Evolutionary conservation across 2,797 vertebrate species (phyloP).

Genomic region (Cossypha polioptera): DNA sequence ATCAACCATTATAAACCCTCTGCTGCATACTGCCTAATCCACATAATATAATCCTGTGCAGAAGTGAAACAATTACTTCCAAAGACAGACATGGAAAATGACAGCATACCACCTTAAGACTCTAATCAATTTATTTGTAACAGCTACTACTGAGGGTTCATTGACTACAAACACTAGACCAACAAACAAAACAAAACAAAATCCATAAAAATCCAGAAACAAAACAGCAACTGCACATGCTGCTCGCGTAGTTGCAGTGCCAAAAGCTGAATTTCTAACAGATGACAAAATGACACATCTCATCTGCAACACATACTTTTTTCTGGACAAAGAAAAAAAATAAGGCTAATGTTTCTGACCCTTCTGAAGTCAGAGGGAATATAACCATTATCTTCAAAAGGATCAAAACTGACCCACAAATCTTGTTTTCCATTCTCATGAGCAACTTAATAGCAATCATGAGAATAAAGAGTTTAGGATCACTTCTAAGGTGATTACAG

Average conservation of each 20-base stretch:
- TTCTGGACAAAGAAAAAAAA: background rate
- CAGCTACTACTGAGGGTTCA: background rate
- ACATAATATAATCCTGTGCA: background rate
- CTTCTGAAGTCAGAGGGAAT: background rate
- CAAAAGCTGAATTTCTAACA: conserved; percentile 5
- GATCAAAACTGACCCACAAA: conserved; percentile 28
- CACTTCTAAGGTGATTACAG: conserved; percentile 18
- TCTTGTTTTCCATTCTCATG: conserved; percentile 57
- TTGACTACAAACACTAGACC: background rate
- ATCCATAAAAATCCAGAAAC: background rate
- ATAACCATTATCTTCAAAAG: conserved; percentile 18
- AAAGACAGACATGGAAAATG: background rate
- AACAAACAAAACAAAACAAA: background rate
- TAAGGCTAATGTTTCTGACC: background rate
- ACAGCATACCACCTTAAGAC: background rate
- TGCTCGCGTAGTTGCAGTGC: background rate
- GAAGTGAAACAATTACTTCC: background rate
- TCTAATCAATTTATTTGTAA: background rate
- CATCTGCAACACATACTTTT: background rate
- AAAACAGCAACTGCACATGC: background rate
- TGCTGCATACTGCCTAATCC: background rate
- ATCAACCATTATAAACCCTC: background rate
- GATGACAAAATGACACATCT: background rate
- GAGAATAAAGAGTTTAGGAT: conserved; percentile 15
- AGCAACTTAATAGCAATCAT: conserved; percentile 34